Conservation (phyloP, 2,113 vertebrate genomes). For the Sturnus vulgaris region DNA sequence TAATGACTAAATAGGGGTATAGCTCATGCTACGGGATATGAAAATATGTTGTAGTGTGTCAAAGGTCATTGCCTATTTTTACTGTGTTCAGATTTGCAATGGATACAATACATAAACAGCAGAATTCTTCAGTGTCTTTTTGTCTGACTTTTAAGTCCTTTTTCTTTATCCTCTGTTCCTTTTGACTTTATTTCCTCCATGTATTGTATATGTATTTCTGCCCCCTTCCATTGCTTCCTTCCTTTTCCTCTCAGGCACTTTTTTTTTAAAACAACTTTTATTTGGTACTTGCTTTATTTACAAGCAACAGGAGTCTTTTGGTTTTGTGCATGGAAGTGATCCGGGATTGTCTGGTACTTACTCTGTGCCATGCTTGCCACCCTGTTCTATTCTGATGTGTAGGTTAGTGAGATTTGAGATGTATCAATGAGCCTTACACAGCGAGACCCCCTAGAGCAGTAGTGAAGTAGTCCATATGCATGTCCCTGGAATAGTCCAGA, state of each 20-base stretch:
- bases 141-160: background rate
- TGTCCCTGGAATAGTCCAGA: background rate
- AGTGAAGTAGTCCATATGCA: background rate
- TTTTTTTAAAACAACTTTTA: background rate
- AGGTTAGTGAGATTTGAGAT: accelerated
- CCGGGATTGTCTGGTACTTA: background rate
- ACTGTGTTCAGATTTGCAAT: background rate
- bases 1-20: background rate
- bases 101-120: background rate
- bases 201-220: background rate
- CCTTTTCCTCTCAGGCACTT: background rate
- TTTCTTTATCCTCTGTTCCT: background rate
- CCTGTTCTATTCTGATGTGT: background rate
- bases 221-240: background rate
- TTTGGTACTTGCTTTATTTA: background rate
- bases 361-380: background rate
- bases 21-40: background rate
- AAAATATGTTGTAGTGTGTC: background rate
- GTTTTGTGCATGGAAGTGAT: background rate
- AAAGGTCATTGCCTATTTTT: background rate
- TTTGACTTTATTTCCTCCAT: background rate
- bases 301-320: background rate
- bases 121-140: background rate
- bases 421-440: background rate
- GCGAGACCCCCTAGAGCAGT: background rate